Evolutionary conservation across 2,888 invertebrate species (phyloP).

Genomic region (Eretmocerus hayati): DNA sequence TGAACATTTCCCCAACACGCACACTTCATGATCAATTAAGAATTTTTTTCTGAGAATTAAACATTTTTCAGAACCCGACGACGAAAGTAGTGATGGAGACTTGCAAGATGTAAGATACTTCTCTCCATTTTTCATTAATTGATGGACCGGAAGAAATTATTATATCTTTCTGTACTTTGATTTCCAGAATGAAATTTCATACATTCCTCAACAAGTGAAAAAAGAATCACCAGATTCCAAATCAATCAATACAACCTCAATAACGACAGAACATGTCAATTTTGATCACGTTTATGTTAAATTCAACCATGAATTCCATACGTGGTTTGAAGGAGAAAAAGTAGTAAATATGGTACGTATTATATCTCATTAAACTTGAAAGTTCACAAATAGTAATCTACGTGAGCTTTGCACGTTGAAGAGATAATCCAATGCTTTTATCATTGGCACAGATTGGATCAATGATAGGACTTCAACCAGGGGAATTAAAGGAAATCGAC

Average conservation of each 20-base stretch:
- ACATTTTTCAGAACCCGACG: constrained; percentile 4
- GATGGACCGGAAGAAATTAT: background rate
- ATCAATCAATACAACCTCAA: constrained; percentile 3
- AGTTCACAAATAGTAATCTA: too few species aligned
- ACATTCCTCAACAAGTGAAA: constrained; percentile 29
- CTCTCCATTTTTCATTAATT: background rate
- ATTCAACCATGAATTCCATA: constrained; percentile 56
- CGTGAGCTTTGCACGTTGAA: background rate
- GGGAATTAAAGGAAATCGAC: constrained; percentile 59
- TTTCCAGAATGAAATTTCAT: constrained; percentile 21
- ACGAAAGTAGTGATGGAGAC: constrained; percentile 4
- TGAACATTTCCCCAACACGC: background rate
- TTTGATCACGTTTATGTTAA: constrained; percentile 72
- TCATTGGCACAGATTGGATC: background rate
- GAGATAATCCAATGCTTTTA: background rate
- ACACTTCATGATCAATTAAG: background rate
- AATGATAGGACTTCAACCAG: constrained; percentile 55
- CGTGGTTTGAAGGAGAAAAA: constrained; percentile 67
- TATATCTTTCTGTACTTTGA: background rate
- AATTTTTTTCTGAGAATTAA: too few species aligned
- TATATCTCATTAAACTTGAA: background rate
- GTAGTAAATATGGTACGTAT: constrained; percentile 52
- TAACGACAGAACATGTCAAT: constrained; percentile 52
- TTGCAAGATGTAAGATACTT: constrained; percentile 8
- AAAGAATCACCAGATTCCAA: constrained; percentile 28